These are phyloP conservation scores for Prunella fulvescens DNA, from an alignment of 2,113 vertebrate genomes.

Conservation along the genomic window DNA sequence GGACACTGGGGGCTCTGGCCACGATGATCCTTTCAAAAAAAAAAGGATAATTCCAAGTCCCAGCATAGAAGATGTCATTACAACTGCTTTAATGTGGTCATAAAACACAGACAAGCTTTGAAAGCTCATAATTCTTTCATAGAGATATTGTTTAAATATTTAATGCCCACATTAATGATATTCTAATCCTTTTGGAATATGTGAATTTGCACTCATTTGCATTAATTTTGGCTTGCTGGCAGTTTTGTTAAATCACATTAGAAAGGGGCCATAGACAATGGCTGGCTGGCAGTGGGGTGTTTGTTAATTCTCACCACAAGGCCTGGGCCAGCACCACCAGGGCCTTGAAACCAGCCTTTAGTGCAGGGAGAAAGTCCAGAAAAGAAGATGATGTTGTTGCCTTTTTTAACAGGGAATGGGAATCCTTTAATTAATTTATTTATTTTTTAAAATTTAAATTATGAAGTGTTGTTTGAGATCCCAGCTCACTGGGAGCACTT, in stretches of 20 bases:
- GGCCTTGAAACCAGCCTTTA: not conserved
- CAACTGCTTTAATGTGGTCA: not conserved
- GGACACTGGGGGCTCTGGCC: not conserved
- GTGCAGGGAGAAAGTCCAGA: not conserved
- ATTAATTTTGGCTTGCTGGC: conserved; percentile 29
- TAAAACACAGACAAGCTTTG: not conserved
- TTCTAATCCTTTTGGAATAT: conserved; percentile 50
- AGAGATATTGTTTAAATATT: conserved; percentile 63
- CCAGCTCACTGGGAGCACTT: too few relatives aligned
- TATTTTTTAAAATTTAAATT: too few relatives aligned
- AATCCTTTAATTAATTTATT: too few relatives aligned
- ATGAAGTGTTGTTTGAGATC: too few relatives aligned
- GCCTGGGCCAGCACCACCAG: not conserved
- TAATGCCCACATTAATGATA: conserved; percentile 52
- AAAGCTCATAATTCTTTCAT: conserved; percentile 48
- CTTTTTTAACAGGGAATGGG: too few relatives aligned
- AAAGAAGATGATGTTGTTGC: too few relatives aligned
- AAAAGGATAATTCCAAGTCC: not conserved
- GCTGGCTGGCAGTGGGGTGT: not conserved
- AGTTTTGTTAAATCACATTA: not conserved
- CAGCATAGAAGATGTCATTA: not conserved
- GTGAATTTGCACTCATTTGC: conserved; percentile 47
- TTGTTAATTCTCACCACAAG: not conserved
- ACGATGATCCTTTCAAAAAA: not conserved
- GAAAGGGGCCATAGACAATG: not conserved